Percentiles rank a stretch among this genome's conserved stretches.
These are phyloP conservation scores for Laspeyria flexula DNA, from an alignment of 2,888 invertebrate species.

Conservation along the genomic window DNA sequence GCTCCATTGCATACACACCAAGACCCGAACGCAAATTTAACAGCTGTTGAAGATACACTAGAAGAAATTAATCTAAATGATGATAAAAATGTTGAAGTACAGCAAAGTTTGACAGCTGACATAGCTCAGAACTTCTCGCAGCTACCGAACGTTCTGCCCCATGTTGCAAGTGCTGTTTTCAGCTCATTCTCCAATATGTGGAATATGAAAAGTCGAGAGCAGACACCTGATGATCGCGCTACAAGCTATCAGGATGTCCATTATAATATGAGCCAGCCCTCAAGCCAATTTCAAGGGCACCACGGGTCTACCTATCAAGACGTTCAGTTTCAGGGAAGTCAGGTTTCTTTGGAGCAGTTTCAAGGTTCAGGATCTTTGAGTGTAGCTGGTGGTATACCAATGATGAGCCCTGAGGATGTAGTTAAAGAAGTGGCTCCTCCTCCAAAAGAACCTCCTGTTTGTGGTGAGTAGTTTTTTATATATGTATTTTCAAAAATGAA, in stretches of 20 bases:
- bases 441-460: conserved; percentile 66
- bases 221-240: conserved; percentile 60
- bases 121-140: conserved; percentile 86
- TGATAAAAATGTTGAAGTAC: conserved; percentile 53
- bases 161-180: conserved; percentile 88
- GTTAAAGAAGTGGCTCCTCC: conserved; percentile 65
- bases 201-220: conserved; percentile 70
- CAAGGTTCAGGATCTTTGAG: conserved; percentile 20
- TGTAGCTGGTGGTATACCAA: conserved; percentile 43
- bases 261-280: conserved; percentile 9
- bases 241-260: conserved; percentile 9
- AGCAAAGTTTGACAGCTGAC: conserved; percentile 76
- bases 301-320: conserved; percentile 34
- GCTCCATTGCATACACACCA: conserved; percentile 74
- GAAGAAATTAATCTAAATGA: conserved; percentile 78
- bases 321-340: conserved; percentile 34
- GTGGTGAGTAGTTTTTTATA: conserved; percentile 58
- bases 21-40: conserved; percentile 81
- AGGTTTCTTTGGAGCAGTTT: conserved; percentile 1
- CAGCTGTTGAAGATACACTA: conserved; percentile 70
- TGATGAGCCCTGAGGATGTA: conserved; percentile 56
- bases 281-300: not conserved
- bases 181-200: conserved; percentile 87
- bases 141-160: conserved; percentile 85
- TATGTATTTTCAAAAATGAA: no score